Evolutionary conservation across 35 echinoderm and acorn worm species (phyloP).

Genomic region (Holothuria glaberrima): DNA sequence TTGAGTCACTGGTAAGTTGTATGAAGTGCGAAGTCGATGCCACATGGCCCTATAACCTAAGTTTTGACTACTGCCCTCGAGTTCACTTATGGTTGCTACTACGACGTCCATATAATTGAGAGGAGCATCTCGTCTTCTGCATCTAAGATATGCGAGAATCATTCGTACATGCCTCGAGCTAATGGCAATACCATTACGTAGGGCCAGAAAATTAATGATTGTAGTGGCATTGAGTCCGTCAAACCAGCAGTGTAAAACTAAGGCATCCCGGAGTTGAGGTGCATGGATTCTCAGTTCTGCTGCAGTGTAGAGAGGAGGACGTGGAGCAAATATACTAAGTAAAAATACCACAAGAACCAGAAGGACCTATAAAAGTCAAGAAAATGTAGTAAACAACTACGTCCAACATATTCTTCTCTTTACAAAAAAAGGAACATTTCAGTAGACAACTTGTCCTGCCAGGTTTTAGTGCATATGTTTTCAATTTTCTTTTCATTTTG

Average conservation of each 20-base stretch:
- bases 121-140: not conserved
- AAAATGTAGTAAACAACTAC: no score
- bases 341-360: no score
- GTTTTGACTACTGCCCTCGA: constrained; percentile 56
- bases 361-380: no score
- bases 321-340: no score
- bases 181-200: constrained; percentile 42
- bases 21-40: constrained; percentile 49
- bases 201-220: no score
- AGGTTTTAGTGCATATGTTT: no score
- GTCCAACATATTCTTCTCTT: no score
- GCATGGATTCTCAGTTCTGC: not conserved
- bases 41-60: constrained; percentile 70
- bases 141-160: not conserved
- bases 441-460: no score
- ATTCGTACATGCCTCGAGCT: constrained; percentile 43
- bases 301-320: not conserved
- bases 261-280: not conserved
- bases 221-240: constrained; percentile 47
- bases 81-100: constrained; percentile 32
- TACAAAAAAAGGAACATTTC: no score
- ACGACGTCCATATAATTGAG: constrained; percentile 40
- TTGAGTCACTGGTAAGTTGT: constrained; percentile 51
- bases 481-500: no score
- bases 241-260: constrained; percentile 45